Conservation (phyloP, 2,797 vertebrate genomes). For the Zalophus californianus region DNA sequence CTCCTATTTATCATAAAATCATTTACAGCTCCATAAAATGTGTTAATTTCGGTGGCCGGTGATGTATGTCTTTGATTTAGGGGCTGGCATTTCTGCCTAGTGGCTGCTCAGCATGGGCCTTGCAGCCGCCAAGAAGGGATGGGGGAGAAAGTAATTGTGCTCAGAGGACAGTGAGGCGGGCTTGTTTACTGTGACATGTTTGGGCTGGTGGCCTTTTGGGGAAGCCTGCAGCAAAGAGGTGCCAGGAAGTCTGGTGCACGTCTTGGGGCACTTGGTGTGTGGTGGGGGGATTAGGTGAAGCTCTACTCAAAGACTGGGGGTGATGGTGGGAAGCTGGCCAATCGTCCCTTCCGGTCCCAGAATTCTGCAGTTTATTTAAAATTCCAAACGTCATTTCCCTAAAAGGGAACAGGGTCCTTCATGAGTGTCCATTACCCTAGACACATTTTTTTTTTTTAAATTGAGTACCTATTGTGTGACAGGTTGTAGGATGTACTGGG, state of each 20-base stretch:
- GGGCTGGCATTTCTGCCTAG: constrained; percentile 80
- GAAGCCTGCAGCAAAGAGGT: fast-evolving
- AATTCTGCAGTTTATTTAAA: neutral
- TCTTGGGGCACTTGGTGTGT: fast-evolving
- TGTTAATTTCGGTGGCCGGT: constrained; percentile 72
- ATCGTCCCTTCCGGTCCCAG: fast-evolving
- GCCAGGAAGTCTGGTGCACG: neutral
- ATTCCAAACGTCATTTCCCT: neutral
- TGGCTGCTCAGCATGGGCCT: constrained; percentile 58
- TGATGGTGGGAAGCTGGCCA: fast-evolving
- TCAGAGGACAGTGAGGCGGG: fast-evolving
- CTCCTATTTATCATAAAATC: constrained; percentile 75
- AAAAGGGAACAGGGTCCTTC: neutral
- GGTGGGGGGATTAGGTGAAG: too few species aligned
- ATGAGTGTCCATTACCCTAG: fast-evolving
- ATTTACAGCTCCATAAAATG: constrained; percentile 64
- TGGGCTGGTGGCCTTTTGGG: neutral
- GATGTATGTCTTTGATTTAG: constrained; percentile 82
- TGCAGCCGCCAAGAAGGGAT: neutral
- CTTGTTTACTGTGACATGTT: fast-evolving
- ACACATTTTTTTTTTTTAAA: neutral
- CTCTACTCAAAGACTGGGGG: neutral
- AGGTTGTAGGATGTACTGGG: fast-evolving
- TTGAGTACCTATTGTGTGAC: neutral
- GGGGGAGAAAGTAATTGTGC: fast-evolving